Percentiles rank a stretch among this genome's conserved stretches.
phyloP scores from a whole-genome alignment of 2,888 invertebrate species.

The Drosophila mettleri region DNA sequence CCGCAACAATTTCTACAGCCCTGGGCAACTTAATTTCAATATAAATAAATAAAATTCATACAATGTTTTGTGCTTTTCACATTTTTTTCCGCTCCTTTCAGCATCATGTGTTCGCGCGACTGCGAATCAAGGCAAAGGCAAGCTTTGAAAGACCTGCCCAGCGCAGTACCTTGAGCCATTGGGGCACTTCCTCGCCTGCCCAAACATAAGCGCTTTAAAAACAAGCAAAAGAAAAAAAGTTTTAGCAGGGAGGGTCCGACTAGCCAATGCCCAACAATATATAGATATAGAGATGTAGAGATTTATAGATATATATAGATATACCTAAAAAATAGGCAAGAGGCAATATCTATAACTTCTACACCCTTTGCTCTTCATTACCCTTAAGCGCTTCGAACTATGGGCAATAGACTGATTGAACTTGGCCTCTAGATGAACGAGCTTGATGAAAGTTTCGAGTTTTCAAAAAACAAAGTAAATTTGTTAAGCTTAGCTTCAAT shows the following conservation, averaged over 20 bases:
- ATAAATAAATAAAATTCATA: conserved; percentile 73
- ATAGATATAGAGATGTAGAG: too few species aligned
- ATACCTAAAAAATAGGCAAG: too few species aligned
- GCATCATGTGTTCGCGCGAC: conserved; percentile 34
- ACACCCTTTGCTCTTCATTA: too few species aligned
- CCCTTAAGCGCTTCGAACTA: too few species aligned
- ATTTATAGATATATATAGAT: background rate
- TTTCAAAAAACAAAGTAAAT: too few species aligned
- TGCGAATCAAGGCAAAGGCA: conserved; percentile 12
- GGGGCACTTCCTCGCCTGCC: background rate
- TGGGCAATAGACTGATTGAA: background rate
- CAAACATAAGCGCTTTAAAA: conserved; percentile 21
- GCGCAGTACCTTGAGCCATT: conserved; percentile 18
- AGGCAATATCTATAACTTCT: too few species aligned
- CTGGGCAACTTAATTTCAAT: conserved; percentile 79
- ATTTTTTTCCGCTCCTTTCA: conserved; percentile 21
- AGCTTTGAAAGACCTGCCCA: conserved; percentile 31
- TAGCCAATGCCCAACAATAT: background rate
- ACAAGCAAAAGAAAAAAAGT: background rate
- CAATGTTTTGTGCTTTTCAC: conserved; percentile 10
- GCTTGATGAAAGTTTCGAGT: background rate
- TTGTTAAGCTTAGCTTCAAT: too few species aligned
- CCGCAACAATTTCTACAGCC: conserved; percentile 77
- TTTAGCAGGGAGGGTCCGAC: background rate
- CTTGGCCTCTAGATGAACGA: background rate